Conservation (phyloP, 1,140 invertebrate genomes). For the Oryzaephilus surinamensis region DNA sequence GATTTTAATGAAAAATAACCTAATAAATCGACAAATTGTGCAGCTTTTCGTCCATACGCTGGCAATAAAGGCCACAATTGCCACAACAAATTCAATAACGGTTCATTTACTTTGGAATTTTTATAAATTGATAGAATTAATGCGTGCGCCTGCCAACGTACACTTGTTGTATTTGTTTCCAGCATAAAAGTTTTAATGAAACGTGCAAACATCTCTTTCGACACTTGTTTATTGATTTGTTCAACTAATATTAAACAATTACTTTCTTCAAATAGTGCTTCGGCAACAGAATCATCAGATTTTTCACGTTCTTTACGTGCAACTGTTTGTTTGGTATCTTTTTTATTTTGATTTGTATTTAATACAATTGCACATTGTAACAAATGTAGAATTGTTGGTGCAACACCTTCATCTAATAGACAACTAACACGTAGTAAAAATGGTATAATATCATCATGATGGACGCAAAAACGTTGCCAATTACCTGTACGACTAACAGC, state of each 20-base stretch:
- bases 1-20: conserved; percentile 43
- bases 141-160: conserved; percentile 92
- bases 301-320: conserved; percentile 49
- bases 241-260: conserved; percentile 58
- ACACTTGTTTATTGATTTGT: conserved; percentile 61
- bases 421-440: conserved; percentile 73
- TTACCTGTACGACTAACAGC: conserved; percentile 83
- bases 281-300: conserved; percentile 56
- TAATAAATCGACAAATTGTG: conserved; percentile 92
- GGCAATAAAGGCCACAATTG: conserved; percentile 83
- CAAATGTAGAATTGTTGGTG: conserved; percentile 80
- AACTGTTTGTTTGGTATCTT: background rate
- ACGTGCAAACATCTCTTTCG: conserved; percentile 54
- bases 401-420: conserved; percentile 85
- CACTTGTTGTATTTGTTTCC: conserved; percentile 85
- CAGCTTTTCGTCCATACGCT: conserved; percentile 83
- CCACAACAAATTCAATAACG: conserved; percentile 77
- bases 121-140: conserved; percentile 77
- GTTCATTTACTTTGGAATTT: conserved; percentile 62
- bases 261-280: conserved; percentile 57
- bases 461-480: conserved; percentile 87
- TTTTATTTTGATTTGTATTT: conserved; percentile 1
- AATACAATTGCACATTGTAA: conserved; percentile 76
- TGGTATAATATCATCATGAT: conserved; percentile 60
- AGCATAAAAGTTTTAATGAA: conserved; percentile 87